Evolutionary conservation across 2,797 vertebrate species (phyloP).

Genomic region (Danio kyathit): DNA sequence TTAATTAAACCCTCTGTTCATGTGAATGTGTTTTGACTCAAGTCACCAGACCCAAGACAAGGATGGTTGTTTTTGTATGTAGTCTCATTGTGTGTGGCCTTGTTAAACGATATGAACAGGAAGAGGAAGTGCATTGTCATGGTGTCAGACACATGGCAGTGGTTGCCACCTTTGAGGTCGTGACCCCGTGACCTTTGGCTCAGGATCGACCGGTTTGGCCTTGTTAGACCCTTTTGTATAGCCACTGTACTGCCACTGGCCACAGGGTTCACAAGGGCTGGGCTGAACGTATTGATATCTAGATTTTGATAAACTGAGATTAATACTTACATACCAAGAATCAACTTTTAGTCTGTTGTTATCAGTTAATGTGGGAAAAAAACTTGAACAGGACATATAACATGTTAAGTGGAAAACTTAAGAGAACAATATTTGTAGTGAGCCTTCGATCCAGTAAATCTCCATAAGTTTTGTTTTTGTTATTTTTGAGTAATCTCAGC

Average conservation of each 20-base stretch:
- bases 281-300: too few relatives aligned
- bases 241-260: neutral
- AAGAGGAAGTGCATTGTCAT: slow-evolving; percentile 51
- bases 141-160: slow-evolving; percentile 53
- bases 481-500: too few relatives aligned
- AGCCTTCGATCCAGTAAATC: too few relatives aligned
- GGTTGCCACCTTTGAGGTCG: slow-evolving; percentile 46
- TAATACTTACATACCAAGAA: too few relatives aligned
- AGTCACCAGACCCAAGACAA: slow-evolving; percentile 24
- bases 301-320: too few relatives aligned
- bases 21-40: slow-evolving; percentile 37
- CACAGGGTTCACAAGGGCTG: neutral
- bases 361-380: too few relatives aligned
- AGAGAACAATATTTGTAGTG: too few relatives aligned
- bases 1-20: slow-evolving; percentile 39
- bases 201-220: neutral
- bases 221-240: slow-evolving; percentile 23
- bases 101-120: slow-evolving; percentile 56
- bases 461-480: too few relatives aligned
- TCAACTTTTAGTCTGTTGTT: too few relatives aligned
- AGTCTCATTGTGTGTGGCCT: slow-evolving; percentile 55
- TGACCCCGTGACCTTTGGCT: slow-evolving; percentile 50
- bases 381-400: too few relatives aligned
- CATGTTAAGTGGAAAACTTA: too few relatives aligned
- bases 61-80: slow-evolving; percentile 11